Evolutionary conservation across 2,797 vertebrate genomes (phyloP).

Genomic region (Pipistrellus kuhlii): DNA sequence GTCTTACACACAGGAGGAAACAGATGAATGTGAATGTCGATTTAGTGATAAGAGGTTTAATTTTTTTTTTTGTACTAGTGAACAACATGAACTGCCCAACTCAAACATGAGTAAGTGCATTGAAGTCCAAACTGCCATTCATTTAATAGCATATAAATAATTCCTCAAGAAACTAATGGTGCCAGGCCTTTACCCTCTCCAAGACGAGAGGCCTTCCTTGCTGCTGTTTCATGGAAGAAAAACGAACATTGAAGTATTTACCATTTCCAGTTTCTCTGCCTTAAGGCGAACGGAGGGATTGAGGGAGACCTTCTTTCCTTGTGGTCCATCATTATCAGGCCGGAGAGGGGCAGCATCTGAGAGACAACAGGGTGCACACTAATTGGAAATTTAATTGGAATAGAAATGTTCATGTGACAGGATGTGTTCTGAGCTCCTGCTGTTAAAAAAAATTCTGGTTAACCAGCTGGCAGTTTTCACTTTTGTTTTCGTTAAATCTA

Average conservation of each 20-base stretch:
- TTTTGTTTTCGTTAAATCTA: constrained; percentile 68
- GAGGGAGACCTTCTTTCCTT: constrained; percentile 85
- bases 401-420: constrained; percentile 75
- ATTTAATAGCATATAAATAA: constrained; percentile 70
- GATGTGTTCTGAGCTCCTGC: constrained; percentile 76
- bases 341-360: constrained; percentile 82
- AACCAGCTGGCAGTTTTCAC: constrained; percentile 80
- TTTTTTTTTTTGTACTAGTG: constrained; percentile 8
- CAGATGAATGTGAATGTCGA: neutral
- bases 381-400: constrained; percentile 77
- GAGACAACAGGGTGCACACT: constrained; percentile 73
- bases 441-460: constrained; percentile 80
- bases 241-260: constrained; percentile 82
- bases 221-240: constrained; percentile 53
- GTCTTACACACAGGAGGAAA: constrained; percentile 44
- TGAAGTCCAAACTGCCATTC: constrained; percentile 73
- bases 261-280: constrained; percentile 92
- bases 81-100: neutral
- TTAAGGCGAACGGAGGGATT: constrained; percentile 86
- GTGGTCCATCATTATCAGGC: constrained; percentile 74
- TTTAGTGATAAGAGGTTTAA: constrained; percentile 20
- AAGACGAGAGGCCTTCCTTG: constrained; percentile 31
- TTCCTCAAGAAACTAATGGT: constrained; percentile 33
- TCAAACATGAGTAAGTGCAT: constrained; percentile 53
- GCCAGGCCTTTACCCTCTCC: constrained; percentile 22